These are phyloP conservation scores for Ambastaia sidthimunki DNA, from an alignment of 2,797 vertebrate species.

Conservation along the genomic window DNA sequence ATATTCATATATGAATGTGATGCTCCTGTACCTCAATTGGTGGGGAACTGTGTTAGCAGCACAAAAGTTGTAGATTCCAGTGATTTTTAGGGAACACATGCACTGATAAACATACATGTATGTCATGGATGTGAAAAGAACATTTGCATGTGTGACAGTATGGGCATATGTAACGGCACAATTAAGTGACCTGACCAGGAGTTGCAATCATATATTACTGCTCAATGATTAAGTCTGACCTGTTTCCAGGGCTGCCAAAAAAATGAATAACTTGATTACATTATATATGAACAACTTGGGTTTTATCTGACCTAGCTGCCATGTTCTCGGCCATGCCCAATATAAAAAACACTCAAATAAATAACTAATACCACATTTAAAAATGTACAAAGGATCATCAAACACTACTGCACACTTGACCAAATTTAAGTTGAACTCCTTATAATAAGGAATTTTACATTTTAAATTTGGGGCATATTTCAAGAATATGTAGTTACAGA, in stretches of 20 bases:
- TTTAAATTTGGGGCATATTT: neutral
- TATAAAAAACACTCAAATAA: neutral
- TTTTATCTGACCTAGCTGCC: conserved; percentile 44
- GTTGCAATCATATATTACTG: conserved; percentile 30
- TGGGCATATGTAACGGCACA: conserved; percentile 5
- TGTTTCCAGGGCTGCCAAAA: conserved; percentile 20
- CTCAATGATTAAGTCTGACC: conserved; percentile 33
- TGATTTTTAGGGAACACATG: no score
- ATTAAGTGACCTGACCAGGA: conserved; percentile 23
- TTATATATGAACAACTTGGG: no score
- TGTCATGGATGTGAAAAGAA: neutral
- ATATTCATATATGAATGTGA: conserved; percentile 6
- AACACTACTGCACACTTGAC: neutral
- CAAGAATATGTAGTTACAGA: neutral
- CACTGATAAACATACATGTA: no score
- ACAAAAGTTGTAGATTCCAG: no score
- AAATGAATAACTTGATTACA: conserved; percentile 27
- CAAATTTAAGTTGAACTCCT: no score
- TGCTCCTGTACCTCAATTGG: no score
- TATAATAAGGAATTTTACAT: no score
- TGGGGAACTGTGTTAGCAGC: no score
- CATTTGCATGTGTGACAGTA: neutral
- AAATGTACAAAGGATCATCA: neutral
- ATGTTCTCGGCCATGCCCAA: conserved; percentile 29
- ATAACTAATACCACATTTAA: neutral